A percentile compares a stretch with the other conserved stretches of the same genome.
Evolutionary conservation across 2,888 invertebrate genomes (phyloP).

Genomic region (Andrena trimmerana): DNA sequence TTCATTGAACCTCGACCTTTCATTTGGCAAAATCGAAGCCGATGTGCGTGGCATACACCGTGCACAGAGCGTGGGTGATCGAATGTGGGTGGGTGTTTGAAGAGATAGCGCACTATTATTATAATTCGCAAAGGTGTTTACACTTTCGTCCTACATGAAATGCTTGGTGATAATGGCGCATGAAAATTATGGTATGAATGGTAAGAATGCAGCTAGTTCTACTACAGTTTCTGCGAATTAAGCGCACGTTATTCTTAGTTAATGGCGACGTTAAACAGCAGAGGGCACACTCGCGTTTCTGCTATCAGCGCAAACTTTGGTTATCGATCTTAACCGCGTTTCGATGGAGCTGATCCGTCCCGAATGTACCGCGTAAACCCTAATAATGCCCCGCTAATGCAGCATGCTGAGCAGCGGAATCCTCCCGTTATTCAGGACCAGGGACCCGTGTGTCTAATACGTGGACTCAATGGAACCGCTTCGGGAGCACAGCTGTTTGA

Average conservation of each 20-base stretch:
- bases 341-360: constrained; percentile 26
- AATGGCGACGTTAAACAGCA: constrained; percentile 9
- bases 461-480: constrained; percentile 14
- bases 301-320: constrained; percentile 21
- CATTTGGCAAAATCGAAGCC: background rate
- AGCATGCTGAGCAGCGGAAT: constrained; percentile 16
- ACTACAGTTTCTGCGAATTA: background rate
- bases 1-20: constrained; percentile 23
- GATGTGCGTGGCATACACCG: background rate
- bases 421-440: constrained; percentile 18
- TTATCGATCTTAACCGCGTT: constrained; percentile 50
- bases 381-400: constrained; percentile 55
- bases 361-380: constrained; percentile 55
- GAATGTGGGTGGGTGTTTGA: too few relatives aligned
- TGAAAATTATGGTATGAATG: too few relatives aligned
- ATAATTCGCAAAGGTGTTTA: too few relatives aligned
- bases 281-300: background rate
- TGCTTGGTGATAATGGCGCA: background rate
- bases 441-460: constrained; percentile 21
- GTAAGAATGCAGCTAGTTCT: too few relatives aligned
- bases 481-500: constrained; percentile 29
- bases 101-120: too few relatives aligned
- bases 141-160: background rate
- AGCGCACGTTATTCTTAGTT: background rate
- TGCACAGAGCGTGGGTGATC: background rate